Conservation (phyloP, 2,113 vertebrate genomes). For the Ictalurus punctatus region DNA sequence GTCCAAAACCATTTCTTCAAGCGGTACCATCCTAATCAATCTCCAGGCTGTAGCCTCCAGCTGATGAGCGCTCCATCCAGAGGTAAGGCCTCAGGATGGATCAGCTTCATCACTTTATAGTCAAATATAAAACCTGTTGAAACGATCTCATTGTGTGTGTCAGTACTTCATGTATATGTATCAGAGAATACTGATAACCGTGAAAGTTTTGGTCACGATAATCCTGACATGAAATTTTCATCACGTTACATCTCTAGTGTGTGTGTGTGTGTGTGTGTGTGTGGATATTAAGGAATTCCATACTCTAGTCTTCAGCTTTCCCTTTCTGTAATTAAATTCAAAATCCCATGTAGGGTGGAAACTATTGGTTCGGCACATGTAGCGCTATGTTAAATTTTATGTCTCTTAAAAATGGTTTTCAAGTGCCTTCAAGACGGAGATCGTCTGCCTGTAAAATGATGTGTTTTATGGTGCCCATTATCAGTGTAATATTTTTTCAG, state of each 20-base stretch:
- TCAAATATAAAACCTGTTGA: no score
- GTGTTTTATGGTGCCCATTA: conserved; percentile 84
- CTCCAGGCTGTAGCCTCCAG: no score
- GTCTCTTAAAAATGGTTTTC: conserved; percentile 95
- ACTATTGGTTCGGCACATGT: conserved; percentile 92
- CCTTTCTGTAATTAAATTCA: conserved; percentile 86
- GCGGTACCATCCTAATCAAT: no score
- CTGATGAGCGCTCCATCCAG: no score
- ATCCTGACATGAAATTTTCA: no score
- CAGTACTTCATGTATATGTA: no score
- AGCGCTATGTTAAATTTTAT: conserved; percentile 99
- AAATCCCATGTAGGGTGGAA: conserved; percentile 86
- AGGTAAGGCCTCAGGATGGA: no score
- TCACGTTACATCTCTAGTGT: background rate
- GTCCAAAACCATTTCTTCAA: no score
- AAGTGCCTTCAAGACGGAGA: conserved; percentile 87
- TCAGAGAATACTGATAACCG: no score
- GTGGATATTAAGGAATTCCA: conserved; percentile 42
- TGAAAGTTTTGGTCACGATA: no score
- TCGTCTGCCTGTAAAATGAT: conserved; percentile 93
- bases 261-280: conserved; percentile 6
- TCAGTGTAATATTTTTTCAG: conserved; percentile 73
- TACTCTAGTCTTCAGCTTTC: conserved; percentile 60
- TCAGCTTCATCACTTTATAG: no score
- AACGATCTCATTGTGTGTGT: no score